Evolutionary conservation across 2,113 vertebrate species (phyloP), one percentile per base, ranked within the genome.

Genomic region (Tetrao urogallus): DNA sequence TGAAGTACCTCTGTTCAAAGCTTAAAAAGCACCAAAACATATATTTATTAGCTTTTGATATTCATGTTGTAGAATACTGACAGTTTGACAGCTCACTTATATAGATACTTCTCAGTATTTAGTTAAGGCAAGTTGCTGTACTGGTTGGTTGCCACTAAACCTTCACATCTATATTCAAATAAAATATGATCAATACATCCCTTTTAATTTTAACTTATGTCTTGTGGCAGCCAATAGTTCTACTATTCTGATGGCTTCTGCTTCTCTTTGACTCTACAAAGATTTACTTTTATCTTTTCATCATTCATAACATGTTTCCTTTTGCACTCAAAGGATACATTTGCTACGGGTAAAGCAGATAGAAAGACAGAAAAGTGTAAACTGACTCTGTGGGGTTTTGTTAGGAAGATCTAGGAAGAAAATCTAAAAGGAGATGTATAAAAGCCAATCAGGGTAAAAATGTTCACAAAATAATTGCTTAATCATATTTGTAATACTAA

Each of bases 401-500:
- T 76, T 40, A 8, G 13, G 4, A 76, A 69, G 13, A 91, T 66
- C 63, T 79, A 64, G 32, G 34, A 88, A 64, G 19, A 19, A 92
- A 77, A 42, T 64, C 10, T 63, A 77, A 60, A 77, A 78, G 69
- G 30, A 85, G 20, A 30, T 67, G 11, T 60, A 36, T 63, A 47
- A 60, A 91, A 92, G 50, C 14, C 18, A 88, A 47, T 10, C 11
- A 73, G 16, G 20, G 32, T 63, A 67, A 81, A 92, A 93, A 38
- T 24, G 43, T 81, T 88, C 90, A 32, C 60, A 75, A 94, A 89
- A 76, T 88, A 72, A 71, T 88, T 90, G 30, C 69, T 93, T 81
- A 91, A 94, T 92, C 61, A 27, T 88, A 58, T 73, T 92, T 83
- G 57, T 91, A 82, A 86, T 91, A 75, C 42, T 83, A 86, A 94